Conservation (phyloP, 2,888 invertebrate species). For the Sinopyrophorus schimmeli region DNA sequence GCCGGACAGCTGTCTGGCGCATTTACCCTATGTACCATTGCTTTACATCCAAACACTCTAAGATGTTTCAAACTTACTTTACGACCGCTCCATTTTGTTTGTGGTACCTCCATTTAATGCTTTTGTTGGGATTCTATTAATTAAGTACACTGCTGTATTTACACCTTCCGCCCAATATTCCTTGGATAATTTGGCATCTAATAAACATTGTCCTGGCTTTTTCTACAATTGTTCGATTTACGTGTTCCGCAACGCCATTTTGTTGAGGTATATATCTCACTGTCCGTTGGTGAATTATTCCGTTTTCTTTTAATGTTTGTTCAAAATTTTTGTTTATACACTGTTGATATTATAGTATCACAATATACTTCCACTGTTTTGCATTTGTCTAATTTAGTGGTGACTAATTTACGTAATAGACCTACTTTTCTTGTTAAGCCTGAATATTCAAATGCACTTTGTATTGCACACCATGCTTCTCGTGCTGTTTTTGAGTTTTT, state of each 20-base stretch:
- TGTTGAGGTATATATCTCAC: constrained; percentile 33
- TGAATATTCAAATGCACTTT: too few relatives aligned
- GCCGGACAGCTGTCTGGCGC: too few relatives aligned
- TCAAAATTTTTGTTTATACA: constrained; percentile 20
- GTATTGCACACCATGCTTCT: too few relatives aligned
- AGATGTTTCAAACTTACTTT: not conserved
- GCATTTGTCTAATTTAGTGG: too few relatives aligned
- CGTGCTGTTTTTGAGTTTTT: too few relatives aligned
- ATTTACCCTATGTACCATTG: too few relatives aligned
- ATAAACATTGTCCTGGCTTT: constrained; percentile 34
- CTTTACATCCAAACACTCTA: too few relatives aligned
- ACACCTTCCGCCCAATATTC: constrained; percentile 37
- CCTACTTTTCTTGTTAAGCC: too few relatives aligned
- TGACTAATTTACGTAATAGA: too few relatives aligned
- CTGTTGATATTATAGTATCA: constrained; percentile 37
- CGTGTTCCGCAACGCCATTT: constrained; percentile 34
- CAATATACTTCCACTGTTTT: too few relatives aligned
- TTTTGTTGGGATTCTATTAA: constrained; percentile 35
- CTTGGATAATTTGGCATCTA: constrained; percentile 34
- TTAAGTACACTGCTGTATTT: constrained; percentile 34
- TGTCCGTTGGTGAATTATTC: constrained; percentile 33
- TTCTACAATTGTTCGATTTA: constrained; percentile 36
- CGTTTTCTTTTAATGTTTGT: constrained; percentile 24
- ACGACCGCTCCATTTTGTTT: not conserved
- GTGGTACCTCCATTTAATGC: too few relatives aligned